Evolutionary conservation across 2,797 vertebrate genomes (phyloP), one percentile per base, ranked within the genome.

Genomic region (Gobio occitaniae): DNA sequence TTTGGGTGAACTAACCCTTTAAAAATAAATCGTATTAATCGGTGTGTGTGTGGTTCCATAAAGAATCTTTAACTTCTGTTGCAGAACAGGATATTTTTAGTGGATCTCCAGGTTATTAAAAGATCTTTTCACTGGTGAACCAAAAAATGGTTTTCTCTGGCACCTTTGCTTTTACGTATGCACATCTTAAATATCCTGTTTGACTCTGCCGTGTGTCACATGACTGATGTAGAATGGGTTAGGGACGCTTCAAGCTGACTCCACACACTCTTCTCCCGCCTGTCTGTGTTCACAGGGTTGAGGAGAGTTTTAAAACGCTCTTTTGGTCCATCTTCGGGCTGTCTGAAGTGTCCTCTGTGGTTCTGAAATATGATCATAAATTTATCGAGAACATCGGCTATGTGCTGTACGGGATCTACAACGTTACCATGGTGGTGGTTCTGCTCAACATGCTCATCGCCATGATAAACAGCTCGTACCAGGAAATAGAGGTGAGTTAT

Each of bases 381-480:
- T 99, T 99, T 92, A 99, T 99, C 56, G 98, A 99, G 94, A 99
- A 99, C 92, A 99, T 98, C 1, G 97, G 97, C 87, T 99, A 99
- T 0, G 97, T 99, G 71, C 95, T 98, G 86, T 99, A 98, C 0
- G 98, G 98, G 16, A 97, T 99, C 88, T 99, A 99, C 80, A 99
- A 99, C 0, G 98, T 99, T 90, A 99, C 97, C 15, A 99, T 99
- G 98, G 98, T 99, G 93, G 98, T 99, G 6, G 98, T 99, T 72
- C 96, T 99, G 36, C 97, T 99, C 90, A 99, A 99, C 90, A 99
- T 99, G 98, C 94, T 99, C 54, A 99, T 99, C 86, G 98, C 98
- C 90, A 99, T 99, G 98, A 99, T 99, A 94, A 99, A 99, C 96
- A 99, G 96, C 94, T 99, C 98, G 0, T 99, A 99, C 90, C 98